Evolutionary conservation across 2,888 invertebrate species (phyloP), one percentile per base, ranked within the genome.

Genomic region (Hermodice carunculata): DNA sequence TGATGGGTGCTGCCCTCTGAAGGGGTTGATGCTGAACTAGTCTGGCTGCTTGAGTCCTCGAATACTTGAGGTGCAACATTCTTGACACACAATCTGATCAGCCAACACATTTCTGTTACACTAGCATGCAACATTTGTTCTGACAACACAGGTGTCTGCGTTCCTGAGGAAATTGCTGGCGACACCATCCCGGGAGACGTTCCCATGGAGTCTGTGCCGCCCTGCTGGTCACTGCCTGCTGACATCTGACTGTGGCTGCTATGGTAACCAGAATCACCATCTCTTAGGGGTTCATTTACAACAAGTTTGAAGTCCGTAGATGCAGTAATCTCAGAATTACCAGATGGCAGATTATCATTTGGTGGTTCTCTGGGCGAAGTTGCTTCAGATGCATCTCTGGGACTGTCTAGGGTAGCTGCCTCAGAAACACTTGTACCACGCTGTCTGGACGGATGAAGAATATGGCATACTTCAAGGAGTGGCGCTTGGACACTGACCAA

Each of bases 401-500:
- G n/a, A n/a, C n/a, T n/a, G n/a, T n/a, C n/a, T n/a, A n/a, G n/a
- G n/a, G n/a, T n/a, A n/a, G n/a, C n/a, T n/a, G n/a, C n/a, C n/a
- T n/a, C n/a, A n/a, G n/a, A n/a, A n/a, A n/a, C n/a, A n/a, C n/a
- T n/a, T n/a, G n/a, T n/a, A n/a, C 4, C 44, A 8, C 78, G 77
- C 11, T 79, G 79, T 46, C 67, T 56, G 1, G 76, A 63, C 14
- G 79, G 71, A 59, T 78, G 78, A 6, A 85, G 74, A 19, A 84
- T 78, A 64, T 85, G 80, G 57, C 81, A 80, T 14, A 86, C 81
- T 68, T 86, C 86, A 67, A 81, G 66, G 32, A 84, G 65, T 0
- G 85, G 82, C 3, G 84, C 83, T 63, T 85, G 83, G n/a, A 85
- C 80, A 24, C 79, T 77, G 4, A 82, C 79, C 53, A 87, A 76